phyloP scores from a whole-genome alignment of 2,888 invertebrate species.

The Heliconius cydno region DNA sequence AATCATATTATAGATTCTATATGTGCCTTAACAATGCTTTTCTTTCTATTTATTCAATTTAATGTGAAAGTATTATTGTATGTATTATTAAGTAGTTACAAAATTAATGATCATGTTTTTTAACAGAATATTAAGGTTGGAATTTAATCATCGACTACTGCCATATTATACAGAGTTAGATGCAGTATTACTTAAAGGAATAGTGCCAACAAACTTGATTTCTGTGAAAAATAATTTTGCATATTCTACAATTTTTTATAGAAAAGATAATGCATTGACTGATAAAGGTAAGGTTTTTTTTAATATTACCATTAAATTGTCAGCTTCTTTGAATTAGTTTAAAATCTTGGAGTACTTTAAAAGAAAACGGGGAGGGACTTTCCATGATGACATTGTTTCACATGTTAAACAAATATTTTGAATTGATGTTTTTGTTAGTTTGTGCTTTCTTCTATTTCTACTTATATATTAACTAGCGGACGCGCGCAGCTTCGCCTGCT shows the following conservation, averaged over 20 bases:
- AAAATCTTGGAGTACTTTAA: not conserved
- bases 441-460: no score
- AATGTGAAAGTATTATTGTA: no score
- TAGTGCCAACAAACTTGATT: constrained; percentile 67
- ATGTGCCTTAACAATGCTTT: no score
- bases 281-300: constrained; percentile 62
- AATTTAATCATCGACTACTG: constrained; percentile 91
- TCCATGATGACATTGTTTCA: not conserved
- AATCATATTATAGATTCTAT: no score
- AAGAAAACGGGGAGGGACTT: not conserved
- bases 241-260: constrained; percentile 65
- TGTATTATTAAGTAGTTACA: no score
- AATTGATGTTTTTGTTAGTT: no score
- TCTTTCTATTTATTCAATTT: no score
- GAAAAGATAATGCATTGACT: constrained; percentile 62
- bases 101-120: constrained; percentile 42
- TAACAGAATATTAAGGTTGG: constrained; percentile 89
- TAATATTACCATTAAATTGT: not conserved
- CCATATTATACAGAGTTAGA: constrained; percentile 95
- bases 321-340: not conserved
- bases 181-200: constrained; percentile 91
- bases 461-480: no score
- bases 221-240: constrained; percentile 65
- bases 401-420: not conserved
- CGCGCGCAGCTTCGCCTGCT: no score